A percentile compares a stretch with the other conserved stretches of the same genome.
Conservation (phyloP, 1,140 invertebrate genomes). For the Magallana gigas region DNA sequence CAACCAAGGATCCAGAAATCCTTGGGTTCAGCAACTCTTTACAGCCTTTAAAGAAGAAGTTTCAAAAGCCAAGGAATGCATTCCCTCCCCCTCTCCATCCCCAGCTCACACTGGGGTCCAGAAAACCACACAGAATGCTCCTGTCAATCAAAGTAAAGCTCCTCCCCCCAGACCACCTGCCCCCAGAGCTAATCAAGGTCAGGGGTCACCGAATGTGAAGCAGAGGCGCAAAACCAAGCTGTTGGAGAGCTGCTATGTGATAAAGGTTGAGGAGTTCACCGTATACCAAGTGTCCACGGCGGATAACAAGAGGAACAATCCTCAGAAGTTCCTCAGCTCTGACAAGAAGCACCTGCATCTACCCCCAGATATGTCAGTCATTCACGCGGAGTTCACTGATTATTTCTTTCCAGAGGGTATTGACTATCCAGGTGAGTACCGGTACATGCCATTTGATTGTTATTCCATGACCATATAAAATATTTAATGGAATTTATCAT, state of each 20-base stretch:
- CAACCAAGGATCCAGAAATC: conserved; percentile 76
- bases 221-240: conserved; percentile 83
- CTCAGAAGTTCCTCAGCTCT: conserved; percentile 90
- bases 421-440: conserved; percentile 93
- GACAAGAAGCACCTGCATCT: conserved; percentile 91
- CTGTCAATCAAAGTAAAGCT: conserved; percentile 57
- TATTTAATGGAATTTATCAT: too few species aligned
- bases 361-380: conserved; percentile 91
- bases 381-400: conserved; percentile 97
- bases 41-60: conserved; percentile 75
- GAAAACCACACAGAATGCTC: neutral
- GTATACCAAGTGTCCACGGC: conserved; percentile 81
- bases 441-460: neutral
- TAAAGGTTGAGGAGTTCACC: conserved; percentile 90
- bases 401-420: conserved; percentile 98
- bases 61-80: conserved; percentile 61
- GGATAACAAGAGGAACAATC: conserved; percentile 82
- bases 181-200: conserved; percentile 37
- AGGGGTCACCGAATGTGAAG: conserved; percentile 23
- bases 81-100: conserved; percentile 62
- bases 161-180: conserved; percentile 40
- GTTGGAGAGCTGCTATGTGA: conserved; percentile 93
- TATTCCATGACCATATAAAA: too few species aligned
- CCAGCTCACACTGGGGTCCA: conserved; percentile 49
- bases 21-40: conserved; percentile 79